Evolutionary conservation across 2,888 invertebrate genomes (phyloP), one percentile per base, ranked within the genome.

Genomic region (Parnassius glacialis): DNA sequence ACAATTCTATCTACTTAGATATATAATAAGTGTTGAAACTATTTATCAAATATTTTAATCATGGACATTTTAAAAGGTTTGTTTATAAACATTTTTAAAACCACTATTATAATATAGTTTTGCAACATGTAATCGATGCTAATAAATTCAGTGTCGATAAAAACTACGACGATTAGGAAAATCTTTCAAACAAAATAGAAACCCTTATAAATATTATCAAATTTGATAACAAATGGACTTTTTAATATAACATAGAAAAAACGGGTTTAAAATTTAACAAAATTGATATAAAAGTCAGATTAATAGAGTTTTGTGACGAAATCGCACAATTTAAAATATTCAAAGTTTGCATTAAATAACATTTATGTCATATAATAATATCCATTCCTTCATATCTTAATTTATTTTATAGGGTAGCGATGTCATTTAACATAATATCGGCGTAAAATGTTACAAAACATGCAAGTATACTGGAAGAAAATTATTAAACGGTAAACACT

Each of bases 1-100:
- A 81, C 81, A 44, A 79, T 78, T 85, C 81, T 86, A 86, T 85
- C 85, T 87, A 87, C 72, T 71, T 74, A 74, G 64, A 76, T 77
- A 79, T 12, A 50, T 74, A 79, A 80, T 73, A 70, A 75, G 73
- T 80, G 74, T 74, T 73, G 73, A 76, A 78, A 79, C 74, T 80
- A 78, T 63, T 69, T 64, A 65, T 66, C 50, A 62, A 65, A 57
- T 58, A 64, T 53, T 52, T 58, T 47, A 66, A 59, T 59, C 12
- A 53, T 57, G 57, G 62, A 61, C 57, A 52, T 62, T 62, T 47
- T 61, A 12, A 57, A 62, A 57, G 44, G 12, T 43, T 11, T 16
- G 10, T 57, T 62, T 54, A 62, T 48, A 58, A 50, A 48, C 43
- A 9, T 45, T 61, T 54, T 48, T 61, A 53, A 52, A 57, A 57